Evolutionary conservation across 2,797 vertebrate genomes (phyloP), one percentile per base, ranked within the genome.

Genomic region (Meda fulgida): DNA sequence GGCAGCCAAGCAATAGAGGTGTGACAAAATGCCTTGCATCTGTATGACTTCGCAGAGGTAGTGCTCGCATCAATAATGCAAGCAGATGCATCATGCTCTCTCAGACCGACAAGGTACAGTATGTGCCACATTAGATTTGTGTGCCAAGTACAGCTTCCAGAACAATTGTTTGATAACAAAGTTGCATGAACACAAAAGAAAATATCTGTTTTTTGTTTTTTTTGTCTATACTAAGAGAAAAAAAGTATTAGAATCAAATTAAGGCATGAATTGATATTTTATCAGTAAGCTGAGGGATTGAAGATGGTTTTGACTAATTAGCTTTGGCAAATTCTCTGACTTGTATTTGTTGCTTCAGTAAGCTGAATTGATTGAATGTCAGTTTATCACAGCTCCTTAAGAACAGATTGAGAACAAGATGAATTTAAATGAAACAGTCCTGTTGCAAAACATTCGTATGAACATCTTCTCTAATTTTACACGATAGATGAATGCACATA

Each of bases 321-420:
- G 43, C 60, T 66, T 76, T 76, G 81, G 81, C 60, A 53, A 83
- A 83, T 53, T 23, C 26, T 58, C 73, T 67, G 63, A 55, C 63
- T 83, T 14, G 31, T 69, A 76, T 55, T 55, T 78, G 65, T 78
- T 78, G 65, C 82, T 77, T 78, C 73, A 78, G 63, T 78, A 69
- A 48, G 48, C 36, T 84, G 31, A 71, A 78, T 70, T 78, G 66
- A 84, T 84, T 84, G 40, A 84, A 70, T 84, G 83, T 48, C 83
- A 78, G 66, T 78, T 78, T 34, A 84, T 84, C 75, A 55, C 65
- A 46, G 51, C 36, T 78, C 7, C 65, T 76, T 76, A 55, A 67
- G 34, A 76, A 67, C 72, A 53, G 46, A 67, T 53, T 76, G 43
- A 40, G 48, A 65, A 66, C 23, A 14, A 66, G 60, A 76, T 65